phyloP scores from a whole-genome alignment of 2,113 vertebrate genomes.

The Heliornis fulica region DNA sequence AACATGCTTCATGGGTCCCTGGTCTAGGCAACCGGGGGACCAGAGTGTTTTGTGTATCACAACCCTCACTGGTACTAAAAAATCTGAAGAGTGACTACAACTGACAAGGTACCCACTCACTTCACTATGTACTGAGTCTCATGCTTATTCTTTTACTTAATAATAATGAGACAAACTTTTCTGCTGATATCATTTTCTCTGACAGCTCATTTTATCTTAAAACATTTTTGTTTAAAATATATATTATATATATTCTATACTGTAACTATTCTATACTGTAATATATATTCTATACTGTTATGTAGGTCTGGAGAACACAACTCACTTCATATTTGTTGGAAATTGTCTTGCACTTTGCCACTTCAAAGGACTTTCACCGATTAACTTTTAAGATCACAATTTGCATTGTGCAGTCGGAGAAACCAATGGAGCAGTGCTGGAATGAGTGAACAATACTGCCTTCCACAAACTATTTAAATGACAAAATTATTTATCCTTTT shows the following conservation, averaged over 20 bases:
- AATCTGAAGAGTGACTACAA: neutral
- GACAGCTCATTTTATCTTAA: neutral
- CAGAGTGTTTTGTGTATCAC: too few species aligned
- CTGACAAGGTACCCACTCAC: neutral
- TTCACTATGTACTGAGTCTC: neutral
- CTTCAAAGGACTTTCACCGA: neutral
- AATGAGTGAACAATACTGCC: neutral
- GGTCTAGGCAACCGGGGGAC: neutral
- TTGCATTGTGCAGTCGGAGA: neutral
- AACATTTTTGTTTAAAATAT: neutral
- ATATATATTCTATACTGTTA: neutral
- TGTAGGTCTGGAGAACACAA: neutral
- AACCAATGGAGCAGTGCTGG: neutral
- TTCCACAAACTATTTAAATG: neutral
- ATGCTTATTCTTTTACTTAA: neutral
- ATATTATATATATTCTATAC: too few species aligned
- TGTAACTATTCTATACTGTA: too few species aligned
- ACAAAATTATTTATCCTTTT: neutral
- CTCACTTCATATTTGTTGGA: neutral
- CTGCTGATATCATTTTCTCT: neutral
- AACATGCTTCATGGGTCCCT: neutral
- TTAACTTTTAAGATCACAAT: neutral
- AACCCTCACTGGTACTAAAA: fast-evolving
- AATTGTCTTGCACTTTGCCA: neutral
- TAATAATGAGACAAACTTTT: neutral